Percentiles rank a stretch among this genome's conserved stretches.
phyloP scores from a whole-genome alignment of 2,888 invertebrate genomes.

The Tetramorium bicarinatum region DNA sequence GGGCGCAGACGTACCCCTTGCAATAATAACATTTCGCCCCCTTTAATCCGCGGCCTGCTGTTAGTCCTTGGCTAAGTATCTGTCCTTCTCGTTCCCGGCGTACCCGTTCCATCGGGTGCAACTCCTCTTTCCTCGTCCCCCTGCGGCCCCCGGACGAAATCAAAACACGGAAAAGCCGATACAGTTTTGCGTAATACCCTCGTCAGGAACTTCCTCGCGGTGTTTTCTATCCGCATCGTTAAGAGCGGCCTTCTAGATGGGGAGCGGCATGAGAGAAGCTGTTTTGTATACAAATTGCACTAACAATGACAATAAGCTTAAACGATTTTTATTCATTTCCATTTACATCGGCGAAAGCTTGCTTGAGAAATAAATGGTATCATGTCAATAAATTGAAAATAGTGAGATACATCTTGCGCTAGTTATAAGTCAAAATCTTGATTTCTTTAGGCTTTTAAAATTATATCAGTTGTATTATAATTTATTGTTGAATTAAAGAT shows the following conservation, averaged over 20 bases:
- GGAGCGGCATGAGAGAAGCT: background rate
- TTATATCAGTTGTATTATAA: background rate
- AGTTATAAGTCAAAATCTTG: background rate
- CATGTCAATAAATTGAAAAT: background rate
- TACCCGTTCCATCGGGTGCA: constrained; percentile 63
- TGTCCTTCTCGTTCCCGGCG: constrained; percentile 73
- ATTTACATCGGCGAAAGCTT: background rate
- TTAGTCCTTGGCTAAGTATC: constrained; percentile 85
- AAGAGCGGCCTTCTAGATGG: constrained; percentile 32
- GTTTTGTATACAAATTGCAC: constrained; percentile 61
- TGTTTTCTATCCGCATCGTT: constrained; percentile 62
- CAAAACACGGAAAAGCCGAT: constrained; percentile 80
- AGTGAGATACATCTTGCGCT: background rate
- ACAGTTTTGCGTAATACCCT: constrained; percentile 77
- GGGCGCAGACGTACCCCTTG: constrained; percentile 84
- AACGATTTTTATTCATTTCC: constrained; percentile 47
- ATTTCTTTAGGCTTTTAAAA: background rate
- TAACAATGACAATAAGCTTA: constrained; percentile 54
- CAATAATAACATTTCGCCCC: constrained; percentile 86
- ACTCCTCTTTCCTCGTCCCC: constrained; percentile 27
- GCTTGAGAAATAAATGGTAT: background rate
- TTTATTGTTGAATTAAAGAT: background rate
- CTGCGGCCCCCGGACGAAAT: constrained; percentile 69
- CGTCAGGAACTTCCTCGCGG: constrained; percentile 68
- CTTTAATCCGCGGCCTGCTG: constrained; percentile 84